Evolutionary conservation across 2,888 invertebrate species (phyloP), one percentile per base, ranked within the genome.

Genomic region (Mechanitis messenoides): DNA sequence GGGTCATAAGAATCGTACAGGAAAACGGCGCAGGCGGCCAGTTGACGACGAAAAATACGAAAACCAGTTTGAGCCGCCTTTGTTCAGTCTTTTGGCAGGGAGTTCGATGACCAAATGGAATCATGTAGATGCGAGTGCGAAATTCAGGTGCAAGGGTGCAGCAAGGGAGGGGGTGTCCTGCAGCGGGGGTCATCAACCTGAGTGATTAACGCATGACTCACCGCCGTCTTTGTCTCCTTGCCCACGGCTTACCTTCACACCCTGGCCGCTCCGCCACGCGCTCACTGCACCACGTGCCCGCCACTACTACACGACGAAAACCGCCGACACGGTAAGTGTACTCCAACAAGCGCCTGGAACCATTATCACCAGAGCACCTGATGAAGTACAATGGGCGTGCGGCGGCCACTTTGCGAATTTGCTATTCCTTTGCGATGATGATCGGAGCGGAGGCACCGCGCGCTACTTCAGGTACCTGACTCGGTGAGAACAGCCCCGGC

Each of bases 381-480:
- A 97, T 97, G 97, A 97, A 97, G 97, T 97, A 97, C 97, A 97
- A 97, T 96, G 95, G 95, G 95, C 96, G 96, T 96, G 95, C 94
- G 95, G 94, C 95, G 94, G 92, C 87, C 80, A 79, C 64, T 54
- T 53, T 61, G 56, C 55, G 57, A 65, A 64, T 58, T 76, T 72
- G 66, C 61, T 61, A 60, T 68, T 63, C 62, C 63, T 31, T 58
- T 67, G 57, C 61, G 68, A 56, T 35, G 69, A 68, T 63, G 69
- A 66, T 62, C 70, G 66, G 66, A 86, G 87, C 84, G 85, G 87
- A 86, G 92, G 92, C 95, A 91, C 91, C 96, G 96, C 96, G 97
- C 97, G 97, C 97, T 97, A 97, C 97, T 97, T 97, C 96, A 96
- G 97, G 97, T 97, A 97, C 97, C 97, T 97, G 97, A 97, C 97